Conservation (phyloP, 2,113 vertebrate species). For the Edolisoma coerulescens region DNA sequence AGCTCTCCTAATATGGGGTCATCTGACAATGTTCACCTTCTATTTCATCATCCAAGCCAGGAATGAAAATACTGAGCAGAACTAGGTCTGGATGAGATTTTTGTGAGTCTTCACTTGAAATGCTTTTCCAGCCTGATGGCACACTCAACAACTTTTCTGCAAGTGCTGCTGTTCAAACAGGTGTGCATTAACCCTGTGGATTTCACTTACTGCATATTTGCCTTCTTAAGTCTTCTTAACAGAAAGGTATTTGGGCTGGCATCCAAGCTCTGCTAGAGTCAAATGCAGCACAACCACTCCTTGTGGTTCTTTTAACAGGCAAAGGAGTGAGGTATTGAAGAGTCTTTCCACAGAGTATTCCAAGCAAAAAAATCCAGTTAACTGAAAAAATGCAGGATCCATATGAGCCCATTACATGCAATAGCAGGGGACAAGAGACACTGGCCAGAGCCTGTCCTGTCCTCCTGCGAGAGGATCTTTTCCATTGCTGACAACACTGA, state of each 20-base stretch:
- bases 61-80: background rate
- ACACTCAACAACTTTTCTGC: background rate
- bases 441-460: background rate
- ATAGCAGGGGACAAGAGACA: background rate
- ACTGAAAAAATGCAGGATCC: background rate
- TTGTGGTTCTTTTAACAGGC: background rate
- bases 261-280: background rate
- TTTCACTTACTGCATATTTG: background rate
- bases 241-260: background rate
- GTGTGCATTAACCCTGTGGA: background rate
- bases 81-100: background rate
- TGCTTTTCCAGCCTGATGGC: background rate
- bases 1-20: background rate
- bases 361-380: background rate
- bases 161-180: background rate
- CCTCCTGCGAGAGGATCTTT: background rate
- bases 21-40: background rate
- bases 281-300: background rate
- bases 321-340: background rate
- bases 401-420: background rate
- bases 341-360: background rate
- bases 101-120: background rate
- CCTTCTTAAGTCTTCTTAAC: background rate
- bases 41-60: background rate
- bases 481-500: background rate